These are phyloP conservation scores for Drosophila mayaguana DNA, from an alignment of 2,888 invertebrate genomes.

Conservation along the genomic window DNA sequence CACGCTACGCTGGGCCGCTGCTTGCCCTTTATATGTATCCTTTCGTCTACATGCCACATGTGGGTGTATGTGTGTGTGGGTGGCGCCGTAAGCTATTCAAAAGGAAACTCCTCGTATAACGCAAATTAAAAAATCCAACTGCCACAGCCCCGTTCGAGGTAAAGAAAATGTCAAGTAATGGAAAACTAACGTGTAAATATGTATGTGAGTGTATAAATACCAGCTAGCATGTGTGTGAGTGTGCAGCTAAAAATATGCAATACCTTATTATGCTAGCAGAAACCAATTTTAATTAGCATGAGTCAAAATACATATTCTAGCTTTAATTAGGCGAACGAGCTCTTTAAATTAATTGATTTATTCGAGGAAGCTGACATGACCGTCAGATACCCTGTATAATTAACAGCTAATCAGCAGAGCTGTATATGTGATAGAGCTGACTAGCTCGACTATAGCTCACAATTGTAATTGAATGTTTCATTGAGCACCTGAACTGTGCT, in stretches of 20 bases:
- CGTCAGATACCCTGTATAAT: background rate
- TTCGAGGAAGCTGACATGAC: background rate
- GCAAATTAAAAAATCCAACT: conserved; percentile 79
- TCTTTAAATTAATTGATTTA: conserved; percentile 31
- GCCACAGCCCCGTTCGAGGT: conserved; percentile 59
- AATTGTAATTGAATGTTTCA: no score
- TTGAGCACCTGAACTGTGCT: no score
- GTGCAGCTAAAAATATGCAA: conserved; percentile 60
- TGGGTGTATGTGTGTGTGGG: conserved; percentile 19
- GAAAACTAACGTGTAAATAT: conserved; percentile 71
- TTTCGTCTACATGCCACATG: conserved; percentile 44
- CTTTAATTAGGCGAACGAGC: conserved; percentile 28
- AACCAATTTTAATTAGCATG: conserved; percentile 67
- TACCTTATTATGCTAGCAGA: conserved; percentile 30
- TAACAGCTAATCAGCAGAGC: background rate
- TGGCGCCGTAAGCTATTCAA: conserved; percentile 68
- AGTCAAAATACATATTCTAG: conserved; percentile 16
- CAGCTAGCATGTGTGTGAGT: conserved; percentile 7
- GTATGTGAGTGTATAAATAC: conserved; percentile 60
- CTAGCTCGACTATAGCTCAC: no score
- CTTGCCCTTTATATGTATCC: conserved; percentile 67
- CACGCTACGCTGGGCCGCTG: conserved; percentile 64
- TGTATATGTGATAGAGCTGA: no score
- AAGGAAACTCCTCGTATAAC: conserved; percentile 81
- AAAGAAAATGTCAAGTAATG: conserved; percentile 71